Percentiles rank a stretch among this genome's conserved stretches.
Evolutionary conservation across 1,140 invertebrate genomes (phyloP).

Genomic region (Nasonia longicornis): DNA sequence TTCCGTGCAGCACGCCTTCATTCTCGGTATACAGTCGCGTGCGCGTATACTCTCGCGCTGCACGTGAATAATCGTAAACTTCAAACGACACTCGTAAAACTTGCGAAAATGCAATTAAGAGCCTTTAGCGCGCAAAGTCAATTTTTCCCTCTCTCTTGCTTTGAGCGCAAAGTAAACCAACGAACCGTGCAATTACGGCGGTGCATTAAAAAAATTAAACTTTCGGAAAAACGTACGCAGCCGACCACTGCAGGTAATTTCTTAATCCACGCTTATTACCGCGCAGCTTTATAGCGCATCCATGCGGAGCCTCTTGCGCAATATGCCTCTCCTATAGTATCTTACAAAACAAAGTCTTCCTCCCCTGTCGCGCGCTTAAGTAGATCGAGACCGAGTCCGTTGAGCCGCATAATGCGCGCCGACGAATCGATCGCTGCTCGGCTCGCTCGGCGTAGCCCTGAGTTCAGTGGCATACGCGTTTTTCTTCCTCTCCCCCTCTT

Average conservation of each 20-base stretch:
- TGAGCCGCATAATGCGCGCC: not conserved
- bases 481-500: not conserved
- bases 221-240: not conserved
- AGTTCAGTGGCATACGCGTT: constrained; percentile 37
- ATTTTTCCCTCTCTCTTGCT: not conserved
- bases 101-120: not conserved
- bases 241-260: too few relatives aligned
- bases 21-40: not conserved
- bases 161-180: too few relatives aligned
- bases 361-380: not conserved
- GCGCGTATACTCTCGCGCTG: not conserved
- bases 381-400: not conserved
- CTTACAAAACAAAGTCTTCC: too few relatives aligned
- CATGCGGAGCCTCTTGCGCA: too few relatives aligned
- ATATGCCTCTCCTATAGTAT: too few relatives aligned
- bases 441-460: not conserved
- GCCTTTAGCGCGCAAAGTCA: not conserved
- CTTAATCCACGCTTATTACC: too few relatives aligned
- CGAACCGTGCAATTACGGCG: not conserved
- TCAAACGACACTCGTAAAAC: not conserved
- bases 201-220: not conserved
- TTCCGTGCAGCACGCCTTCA: not conserved
- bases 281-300: too few relatives aligned
- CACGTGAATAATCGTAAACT: not conserved
- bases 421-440: not conserved